These are phyloP conservation scores for Antennarius striatus DNA, from an alignment of 2,113 vertebrate genomes.

Conservation along the genomic window DNA sequence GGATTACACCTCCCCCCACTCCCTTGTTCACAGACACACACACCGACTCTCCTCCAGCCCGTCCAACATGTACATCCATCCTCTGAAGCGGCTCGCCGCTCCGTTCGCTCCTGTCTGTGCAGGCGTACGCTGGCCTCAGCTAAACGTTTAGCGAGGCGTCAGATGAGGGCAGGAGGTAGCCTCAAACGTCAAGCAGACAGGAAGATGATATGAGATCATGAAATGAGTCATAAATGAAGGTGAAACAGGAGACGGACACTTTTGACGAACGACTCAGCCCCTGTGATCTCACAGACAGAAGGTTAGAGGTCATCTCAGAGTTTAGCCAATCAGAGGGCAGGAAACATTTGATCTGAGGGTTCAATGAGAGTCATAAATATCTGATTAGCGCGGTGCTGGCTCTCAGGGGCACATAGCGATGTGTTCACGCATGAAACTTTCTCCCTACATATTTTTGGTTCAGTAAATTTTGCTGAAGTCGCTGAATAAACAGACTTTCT, in stretches of 20 bases:
- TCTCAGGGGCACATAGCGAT: slow-evolving; percentile 1
- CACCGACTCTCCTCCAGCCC: slow-evolving; percentile 1
- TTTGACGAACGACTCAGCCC: slow-evolving; percentile 52
- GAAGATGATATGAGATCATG: slow-evolving; percentile 13
- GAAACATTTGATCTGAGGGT: slow-evolving; percentile 46
- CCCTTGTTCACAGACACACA: slow-evolving; percentile 16
- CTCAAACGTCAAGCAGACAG: slow-evolving; percentile 5
- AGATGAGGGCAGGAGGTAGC: slow-evolving; percentile 1
- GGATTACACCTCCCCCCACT: slow-evolving; percentile 26
- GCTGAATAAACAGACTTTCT: too few relatives aligned
- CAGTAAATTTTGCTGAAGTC: slow-evolving; percentile 17
- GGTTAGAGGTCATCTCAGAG: slow-evolving; percentile 48
- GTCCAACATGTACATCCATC: slow-evolving; percentile 11
- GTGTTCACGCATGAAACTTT: slow-evolving; percentile 13
- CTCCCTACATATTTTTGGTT: not conserved
- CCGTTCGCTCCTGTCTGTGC: not conserved
- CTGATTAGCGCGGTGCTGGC: slow-evolving; percentile 38
- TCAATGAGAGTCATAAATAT: slow-evolving; percentile 53
- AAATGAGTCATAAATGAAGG: slow-evolving; percentile 38
- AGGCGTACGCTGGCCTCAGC: not conserved
- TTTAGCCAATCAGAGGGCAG: slow-evolving; percentile 53
- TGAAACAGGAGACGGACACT: slow-evolving; percentile 40
- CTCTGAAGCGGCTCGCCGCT: slow-evolving; percentile 4
- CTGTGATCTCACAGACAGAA: slow-evolving; percentile 50
- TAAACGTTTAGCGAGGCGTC: slow-evolving; percentile 9